Percentiles rank a stretch among this genome's conserved stretches.
phyloP scores from a whole-genome alignment of 2,113 vertebrate genomes.

The Alaudala cheleensis region DNA sequence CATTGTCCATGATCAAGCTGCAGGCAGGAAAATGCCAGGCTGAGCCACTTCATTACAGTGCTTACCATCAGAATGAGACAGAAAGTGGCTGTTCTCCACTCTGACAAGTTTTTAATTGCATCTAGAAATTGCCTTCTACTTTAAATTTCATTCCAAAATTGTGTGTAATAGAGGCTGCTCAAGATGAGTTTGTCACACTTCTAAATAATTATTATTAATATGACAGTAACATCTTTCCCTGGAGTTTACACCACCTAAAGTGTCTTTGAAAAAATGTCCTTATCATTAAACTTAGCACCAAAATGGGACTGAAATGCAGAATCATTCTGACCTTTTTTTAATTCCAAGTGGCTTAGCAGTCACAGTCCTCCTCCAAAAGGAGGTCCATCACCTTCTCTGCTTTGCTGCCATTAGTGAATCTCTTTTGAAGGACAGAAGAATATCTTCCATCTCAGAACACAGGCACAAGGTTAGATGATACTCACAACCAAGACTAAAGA shows the following conservation, averaged over 20 bases:
- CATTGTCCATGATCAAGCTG: not conserved
- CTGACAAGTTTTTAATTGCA: slow-evolving; percentile 38
- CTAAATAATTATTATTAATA: slow-evolving; percentile 46
- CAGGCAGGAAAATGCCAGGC: not conserved
- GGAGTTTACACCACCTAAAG: not conserved
- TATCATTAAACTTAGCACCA: not conserved
- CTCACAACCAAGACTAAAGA: not conserved
- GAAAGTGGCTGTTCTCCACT: slow-evolving; percentile 10
- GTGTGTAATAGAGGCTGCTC: not conserved
- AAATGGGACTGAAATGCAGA: not conserved
- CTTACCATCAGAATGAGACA: not conserved
- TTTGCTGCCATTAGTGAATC: not conserved
- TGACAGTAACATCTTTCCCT: not conserved
- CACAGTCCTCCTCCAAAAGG: not conserved
- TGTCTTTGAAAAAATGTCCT: not conserved
- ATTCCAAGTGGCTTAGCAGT: not conserved
- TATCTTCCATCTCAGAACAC: not conserved
- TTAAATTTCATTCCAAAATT: not conserved
- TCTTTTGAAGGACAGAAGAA: not conserved
- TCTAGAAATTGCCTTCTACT: slow-evolving; percentile 24
- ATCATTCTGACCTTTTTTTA: not conserved
- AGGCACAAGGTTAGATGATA: not conserved
- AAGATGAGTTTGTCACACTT: slow-evolving; percentile 10
- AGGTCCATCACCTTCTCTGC: not conserved
- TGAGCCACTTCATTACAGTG: not conserved